Evolutionary conservation across 2,113 vertebrate species (phyloP), one percentile per base, ranked within the genome.

Genomic region (Mionectes macconnelli): DNA sequence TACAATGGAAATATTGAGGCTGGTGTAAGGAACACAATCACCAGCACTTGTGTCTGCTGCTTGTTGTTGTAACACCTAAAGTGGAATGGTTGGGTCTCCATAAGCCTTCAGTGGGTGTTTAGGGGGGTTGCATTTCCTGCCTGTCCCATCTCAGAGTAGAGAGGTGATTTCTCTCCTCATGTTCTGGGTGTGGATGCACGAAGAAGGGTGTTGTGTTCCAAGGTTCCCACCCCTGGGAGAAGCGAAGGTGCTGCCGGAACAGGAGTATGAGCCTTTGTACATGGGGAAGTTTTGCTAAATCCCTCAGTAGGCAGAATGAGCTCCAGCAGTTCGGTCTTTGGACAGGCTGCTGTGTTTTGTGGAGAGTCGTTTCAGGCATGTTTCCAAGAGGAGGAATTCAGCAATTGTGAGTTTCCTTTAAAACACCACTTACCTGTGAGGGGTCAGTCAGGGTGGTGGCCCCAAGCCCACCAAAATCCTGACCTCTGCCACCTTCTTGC

Each of bases 1-100:
- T 93, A 94, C 60, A 90, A 78, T 63, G 90, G 94, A 97, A 96
- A 96, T 84, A 33, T 3, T 84, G 94, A 94, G 79, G 19, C 76
- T 68, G 31, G 73, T 2, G 22, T 57, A 31, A 90, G 69, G 76
- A 81, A 40, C 33, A 42, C 63, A 13, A 63, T 80, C 68, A 74
- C 40, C 68, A 84, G 59, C n/a, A 6, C 42, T 90, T 31, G 66
- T 33, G 70, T 23, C 72, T 56, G 93, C 60, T 88, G 60, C 44
- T 70, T 22, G 0, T 23, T 62, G 86, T 59, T 80, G 90, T 33
- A 64, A 30, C 68, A 81, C 72, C 90, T 84, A 0, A 40, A 75
- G n/a, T 5, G 52, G 37, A 49, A 16, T 1, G 33, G 37, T 31
- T 40, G 42, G 66, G 56, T 52, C 25, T 66, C 4, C 12, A 10